These are phyloP conservation scores for Oryctolagus cuniculus DNA, from an alignment of 2,113 vertebrate genomes.

Conservation along the genomic window mOryCun1.1 NC_091434.1:108887001-108887500, in stretches of 20 bases:
- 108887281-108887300: too few relatives aligned
- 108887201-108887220: background rate
- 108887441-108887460: too few relatives aligned
- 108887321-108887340: too few relatives aligned
- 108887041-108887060: background rate
- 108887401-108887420: too few relatives aligned
- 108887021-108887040: background rate
- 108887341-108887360: too few relatives aligned
- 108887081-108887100: background rate
- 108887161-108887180: conserved; percentile 60
- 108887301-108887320: too few relatives aligned
- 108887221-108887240: background rate
- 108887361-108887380: too few relatives aligned
- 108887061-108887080: conserved; percentile 52
- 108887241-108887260: background rate
- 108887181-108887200: conserved; percentile 63
- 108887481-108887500: too few relatives aligned
- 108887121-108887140: conserved; percentile 57
- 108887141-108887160: conserved; percentile 55
- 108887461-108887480: too few relatives aligned
- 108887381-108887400: too few relatives aligned
- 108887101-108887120: conserved; percentile 55
- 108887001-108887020: conserved; percentile 40
- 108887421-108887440: too few relatives aligned
- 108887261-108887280: too few relatives aligned